These are phyloP conservation scores for Crotalus horridus DNA, from an alignment of 2,113 vertebrate species.

Conservation along the genomic window DNA sequence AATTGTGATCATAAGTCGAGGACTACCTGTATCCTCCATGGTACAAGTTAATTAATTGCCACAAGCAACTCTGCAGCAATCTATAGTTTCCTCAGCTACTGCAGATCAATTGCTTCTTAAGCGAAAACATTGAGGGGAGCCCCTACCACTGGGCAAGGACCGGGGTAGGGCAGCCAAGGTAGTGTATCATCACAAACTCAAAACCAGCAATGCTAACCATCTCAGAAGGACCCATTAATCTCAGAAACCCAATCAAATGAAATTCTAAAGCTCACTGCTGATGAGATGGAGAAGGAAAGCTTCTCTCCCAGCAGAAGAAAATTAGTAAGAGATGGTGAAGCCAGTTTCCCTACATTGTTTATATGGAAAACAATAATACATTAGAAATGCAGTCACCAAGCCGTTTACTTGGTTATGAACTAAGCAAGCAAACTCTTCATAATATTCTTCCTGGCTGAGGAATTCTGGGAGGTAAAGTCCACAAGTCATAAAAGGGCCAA, in stretches of 20 bases:
- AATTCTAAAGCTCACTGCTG: background rate
- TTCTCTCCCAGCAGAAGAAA: background rate
- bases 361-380: background rate
- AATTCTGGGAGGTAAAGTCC: no score
- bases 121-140: background rate
- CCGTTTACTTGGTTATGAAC: background rate
- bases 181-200: background rate
- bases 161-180: background rate
- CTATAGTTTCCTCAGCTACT: background rate
- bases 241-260: background rate
- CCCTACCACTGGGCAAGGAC: background rate
- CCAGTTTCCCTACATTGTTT: background rate
- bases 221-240: background rate
- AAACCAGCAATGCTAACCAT: background rate
- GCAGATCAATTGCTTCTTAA: background rate
- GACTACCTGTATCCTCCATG: background rate
- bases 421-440: background rate
- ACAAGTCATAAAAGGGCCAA: no score
- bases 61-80: background rate
- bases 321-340: background rate
- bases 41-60: background rate
- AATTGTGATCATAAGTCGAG: background rate
- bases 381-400: background rate
- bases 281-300: background rate
- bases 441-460: background rate